Evolutionary conservation across 2,888 invertebrate species (phyloP).

Genomic region (Lutraria lutraria): DNA sequence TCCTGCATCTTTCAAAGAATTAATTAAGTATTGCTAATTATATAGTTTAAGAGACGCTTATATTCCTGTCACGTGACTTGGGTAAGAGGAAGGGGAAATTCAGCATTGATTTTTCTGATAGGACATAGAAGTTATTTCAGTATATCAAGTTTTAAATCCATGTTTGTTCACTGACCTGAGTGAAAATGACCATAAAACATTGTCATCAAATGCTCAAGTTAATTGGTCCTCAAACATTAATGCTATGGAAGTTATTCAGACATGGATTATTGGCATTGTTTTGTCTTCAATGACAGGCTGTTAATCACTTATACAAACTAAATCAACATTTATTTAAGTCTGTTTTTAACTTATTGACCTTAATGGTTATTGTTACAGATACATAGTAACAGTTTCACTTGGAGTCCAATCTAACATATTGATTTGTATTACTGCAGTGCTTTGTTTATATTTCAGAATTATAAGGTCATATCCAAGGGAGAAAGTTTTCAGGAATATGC

Average conservation of each 20-base stretch:
- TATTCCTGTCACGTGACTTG: not conserved
- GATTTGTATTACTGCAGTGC: not conserved
- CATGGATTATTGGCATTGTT: not conserved
- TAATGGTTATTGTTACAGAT: not conserved
- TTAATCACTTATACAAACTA: slow-evolving; percentile 7
- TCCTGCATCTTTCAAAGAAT: not conserved
- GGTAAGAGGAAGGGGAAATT: not conserved
- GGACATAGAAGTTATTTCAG: not conserved
- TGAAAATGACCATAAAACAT: not conserved
- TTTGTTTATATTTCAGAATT: too few relatives aligned
- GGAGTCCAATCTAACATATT: not conserved
- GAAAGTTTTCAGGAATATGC: too few relatives aligned
- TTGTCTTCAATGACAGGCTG: not conserved
- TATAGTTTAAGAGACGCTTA: not conserved
- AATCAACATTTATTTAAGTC: not conserved
- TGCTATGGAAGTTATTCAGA: not conserved
- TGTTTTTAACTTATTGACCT: not conserved
- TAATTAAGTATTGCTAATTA: not conserved
- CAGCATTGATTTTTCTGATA: not conserved
- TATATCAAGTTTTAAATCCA: not conserved
- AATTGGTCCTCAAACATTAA: not conserved
- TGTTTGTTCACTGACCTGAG: not conserved
- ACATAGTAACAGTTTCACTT: not conserved
- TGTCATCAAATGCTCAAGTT: not conserved
- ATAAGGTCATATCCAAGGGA: too few relatives aligned